These are phyloP conservation scores for Herminia tarsipennalis DNA, from an alignment of 2,888 invertebrate species.

Conservation along the genomic window DNA sequence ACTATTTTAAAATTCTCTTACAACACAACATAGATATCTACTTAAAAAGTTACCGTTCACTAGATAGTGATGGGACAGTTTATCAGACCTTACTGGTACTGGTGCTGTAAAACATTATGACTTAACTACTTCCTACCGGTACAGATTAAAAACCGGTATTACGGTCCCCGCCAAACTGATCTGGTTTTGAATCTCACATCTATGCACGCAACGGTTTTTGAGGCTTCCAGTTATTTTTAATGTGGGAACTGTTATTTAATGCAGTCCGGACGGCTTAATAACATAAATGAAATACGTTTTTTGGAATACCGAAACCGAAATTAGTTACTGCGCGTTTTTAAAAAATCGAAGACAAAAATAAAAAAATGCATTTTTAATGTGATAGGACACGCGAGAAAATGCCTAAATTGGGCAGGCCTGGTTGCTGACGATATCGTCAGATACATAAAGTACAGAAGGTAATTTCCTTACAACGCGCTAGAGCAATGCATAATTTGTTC, in stretches of 20 bases:
- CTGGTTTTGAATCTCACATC: constrained; percentile 28
- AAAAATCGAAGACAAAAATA: too few species aligned
- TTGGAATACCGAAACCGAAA: background rate
- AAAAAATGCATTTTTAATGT: too few species aligned
- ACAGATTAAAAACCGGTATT: constrained; percentile 33
- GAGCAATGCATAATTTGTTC: too few species aligned
- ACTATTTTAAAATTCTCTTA: too few species aligned
- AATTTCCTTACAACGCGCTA: too few species aligned
- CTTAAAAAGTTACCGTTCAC: background rate
- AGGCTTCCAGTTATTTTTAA: constrained; percentile 28
- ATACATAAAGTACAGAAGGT: too few species aligned
- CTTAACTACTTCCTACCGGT: constrained; percentile 33
- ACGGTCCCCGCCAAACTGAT: constrained; percentile 27
- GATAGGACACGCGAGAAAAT: too few species aligned
- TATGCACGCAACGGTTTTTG: constrained; percentile 39
- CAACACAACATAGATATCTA: background rate
- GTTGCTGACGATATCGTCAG: too few species aligned
- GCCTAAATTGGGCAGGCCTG: too few species aligned
- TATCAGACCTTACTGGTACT: constrained; percentile 9
- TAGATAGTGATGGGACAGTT: constrained; percentile 1
- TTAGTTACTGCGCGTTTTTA: too few species aligned
- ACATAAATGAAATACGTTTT: background rate
- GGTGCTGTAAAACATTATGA: constrained; percentile 16
- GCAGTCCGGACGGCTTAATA: constrained; percentile 2
- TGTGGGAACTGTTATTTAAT: constrained; percentile 6